Evolutionary conservation across 2,888 invertebrate species (phyloP).

Genomic region (Acheta domesticus): DNA sequence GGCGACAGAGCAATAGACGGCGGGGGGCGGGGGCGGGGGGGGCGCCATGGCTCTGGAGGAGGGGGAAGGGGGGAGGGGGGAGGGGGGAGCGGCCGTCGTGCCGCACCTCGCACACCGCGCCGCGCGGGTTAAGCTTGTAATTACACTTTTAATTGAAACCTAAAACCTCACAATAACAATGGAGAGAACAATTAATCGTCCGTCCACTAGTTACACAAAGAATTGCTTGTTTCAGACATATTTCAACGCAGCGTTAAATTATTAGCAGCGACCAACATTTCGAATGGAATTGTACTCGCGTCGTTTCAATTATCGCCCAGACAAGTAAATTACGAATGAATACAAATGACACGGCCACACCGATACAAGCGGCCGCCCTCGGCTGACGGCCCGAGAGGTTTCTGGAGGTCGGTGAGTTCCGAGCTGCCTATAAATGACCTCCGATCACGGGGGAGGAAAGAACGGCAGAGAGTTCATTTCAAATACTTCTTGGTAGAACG

Average conservation of each 20-base stretch:
- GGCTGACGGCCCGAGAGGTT: no score
- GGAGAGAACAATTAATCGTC: conserved; percentile 18
- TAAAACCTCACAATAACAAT: conserved; percentile 18
- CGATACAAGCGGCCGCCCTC: no score
- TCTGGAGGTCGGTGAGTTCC: no score
- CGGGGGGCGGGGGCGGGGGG: no score
- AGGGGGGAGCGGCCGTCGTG: neutral
- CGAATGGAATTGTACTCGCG: conserved; percentile 3
- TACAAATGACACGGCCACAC: neutral
- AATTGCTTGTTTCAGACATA: conserved; percentile 18
- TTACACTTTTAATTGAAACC: conserved; percentile 18
- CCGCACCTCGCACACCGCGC: neutral
- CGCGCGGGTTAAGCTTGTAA: neutral
- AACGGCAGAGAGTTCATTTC: no score
- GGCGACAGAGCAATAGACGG: no score
- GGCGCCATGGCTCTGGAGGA: no score
- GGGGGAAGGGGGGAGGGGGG: no score
- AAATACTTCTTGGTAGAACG: no score
- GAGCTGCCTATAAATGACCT: no score
- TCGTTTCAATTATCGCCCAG: conserved; percentile 9
- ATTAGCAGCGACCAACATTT: neutral
- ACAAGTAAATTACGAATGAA: neutral
- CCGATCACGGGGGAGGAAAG: no score
- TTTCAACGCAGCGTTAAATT: conserved; percentile 1
- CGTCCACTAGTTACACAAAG: neutral